Percentiles rank a stretch among this genome's conserved stretches.
These are phyloP conservation scores for Mustela erminea DNA, from an alignment of 2,797 vertebrate genomes.

Conservation along the genomic window DNA sequence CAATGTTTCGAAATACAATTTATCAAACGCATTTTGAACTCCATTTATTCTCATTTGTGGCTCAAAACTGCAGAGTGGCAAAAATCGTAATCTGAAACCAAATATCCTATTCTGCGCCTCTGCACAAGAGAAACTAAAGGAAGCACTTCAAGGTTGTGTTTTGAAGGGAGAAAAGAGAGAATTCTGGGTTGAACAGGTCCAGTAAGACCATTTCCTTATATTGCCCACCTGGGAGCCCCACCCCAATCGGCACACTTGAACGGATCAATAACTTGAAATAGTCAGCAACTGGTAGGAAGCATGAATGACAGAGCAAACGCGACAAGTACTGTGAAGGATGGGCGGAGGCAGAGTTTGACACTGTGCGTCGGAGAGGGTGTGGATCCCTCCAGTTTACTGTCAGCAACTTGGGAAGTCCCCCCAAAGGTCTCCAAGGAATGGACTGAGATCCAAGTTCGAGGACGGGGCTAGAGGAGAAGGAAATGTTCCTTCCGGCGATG, in stretches of 20 bases:
- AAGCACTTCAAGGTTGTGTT: not conserved
- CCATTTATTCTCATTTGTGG: not conserved
- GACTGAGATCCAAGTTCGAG: not conserved
- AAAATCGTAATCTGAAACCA: not conserved
- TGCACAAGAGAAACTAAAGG: not conserved
- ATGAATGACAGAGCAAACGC: not conserved
- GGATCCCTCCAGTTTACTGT: rapidly evolving
- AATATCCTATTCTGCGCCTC: not conserved
- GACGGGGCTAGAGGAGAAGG: rapidly evolving
- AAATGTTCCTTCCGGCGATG: not conserved
- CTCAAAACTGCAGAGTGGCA: too few species aligned
- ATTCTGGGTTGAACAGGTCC: not conserved
- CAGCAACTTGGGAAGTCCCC: not conserved
- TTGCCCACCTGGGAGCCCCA: not conserved
- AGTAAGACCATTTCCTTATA: not conserved
- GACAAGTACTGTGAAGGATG: not conserved
- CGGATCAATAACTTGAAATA: not conserved
- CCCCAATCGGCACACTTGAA: not conserved
- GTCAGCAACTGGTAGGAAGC: too few species aligned
- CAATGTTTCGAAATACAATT: not conserved
- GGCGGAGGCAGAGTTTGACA: rapidly evolving
- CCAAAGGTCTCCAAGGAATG: too few species aligned
- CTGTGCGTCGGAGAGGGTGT: not conserved
- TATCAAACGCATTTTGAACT: not conserved
- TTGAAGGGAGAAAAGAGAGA: not conserved